phyloP scores from a whole-genome alignment of 2,113 vertebrate genomes.

The Ornithorhynchus anatinus region DNA sequence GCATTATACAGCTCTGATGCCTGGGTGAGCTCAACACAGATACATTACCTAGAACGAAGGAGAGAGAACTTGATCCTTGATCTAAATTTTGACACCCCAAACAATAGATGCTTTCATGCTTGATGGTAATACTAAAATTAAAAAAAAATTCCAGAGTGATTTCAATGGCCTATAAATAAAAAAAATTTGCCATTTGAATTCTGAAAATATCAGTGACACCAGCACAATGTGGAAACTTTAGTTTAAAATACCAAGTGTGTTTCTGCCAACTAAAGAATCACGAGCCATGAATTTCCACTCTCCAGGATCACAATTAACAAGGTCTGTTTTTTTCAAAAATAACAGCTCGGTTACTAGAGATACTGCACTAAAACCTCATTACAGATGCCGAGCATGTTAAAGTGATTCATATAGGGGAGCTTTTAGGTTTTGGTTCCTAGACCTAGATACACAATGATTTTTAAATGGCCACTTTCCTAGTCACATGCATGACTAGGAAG shows the following conservation, averaged over 20 bases:
- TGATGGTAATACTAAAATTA: constrained; percentile 9
- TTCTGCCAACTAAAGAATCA: no score
- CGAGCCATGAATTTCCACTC: background rate
- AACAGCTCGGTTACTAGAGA: background rate
- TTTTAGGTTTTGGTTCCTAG: background rate
- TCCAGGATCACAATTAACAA: background rate
- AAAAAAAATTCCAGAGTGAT: no score
- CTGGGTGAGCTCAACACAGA: constrained; percentile 70
- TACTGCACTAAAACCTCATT: background rate
- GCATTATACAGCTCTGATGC: constrained; percentile 89
- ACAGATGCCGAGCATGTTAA: background rate
- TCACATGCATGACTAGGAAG: no score
- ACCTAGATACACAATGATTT: background rate
- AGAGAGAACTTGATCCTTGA: constrained; percentile 62
- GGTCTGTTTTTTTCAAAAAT: background rate
- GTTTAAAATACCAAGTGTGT: no score
- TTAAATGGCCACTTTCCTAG: background rate
- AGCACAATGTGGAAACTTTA: no score
- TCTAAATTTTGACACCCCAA: constrained; percentile 35
- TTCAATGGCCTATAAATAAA: background rate
- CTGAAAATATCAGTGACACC: no score
- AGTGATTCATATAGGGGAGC: background rate
- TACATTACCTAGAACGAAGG: constrained; percentile 73
- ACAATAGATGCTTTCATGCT: constrained; percentile 7
- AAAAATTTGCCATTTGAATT: no score